phyloP scores from a whole-genome alignment of 37 sponge, comb jelly and placozoan species.

The Ianthella basta region DNA sequence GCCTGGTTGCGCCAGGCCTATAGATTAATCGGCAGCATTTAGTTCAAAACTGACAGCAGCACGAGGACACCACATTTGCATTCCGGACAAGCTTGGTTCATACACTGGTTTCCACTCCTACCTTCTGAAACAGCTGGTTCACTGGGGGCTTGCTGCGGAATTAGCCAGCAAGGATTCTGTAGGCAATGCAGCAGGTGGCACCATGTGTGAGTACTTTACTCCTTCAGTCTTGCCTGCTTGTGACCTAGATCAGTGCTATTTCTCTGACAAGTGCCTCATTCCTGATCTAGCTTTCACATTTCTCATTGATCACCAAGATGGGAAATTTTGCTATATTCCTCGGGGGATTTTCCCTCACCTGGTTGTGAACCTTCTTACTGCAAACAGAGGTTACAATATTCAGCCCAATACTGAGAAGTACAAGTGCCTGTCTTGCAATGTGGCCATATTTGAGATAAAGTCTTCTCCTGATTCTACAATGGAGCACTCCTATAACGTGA shows the following conservation, averaged over 20 bases:
- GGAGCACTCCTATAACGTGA: neutral
- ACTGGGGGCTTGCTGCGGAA: slow-evolving; percentile 14
- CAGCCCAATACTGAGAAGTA: neutral
- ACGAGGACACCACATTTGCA: neutral
- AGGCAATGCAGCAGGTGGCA: neutral
- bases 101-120: neutral
- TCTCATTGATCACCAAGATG: neutral
- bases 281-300: neutral
- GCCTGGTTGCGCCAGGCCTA: no score
- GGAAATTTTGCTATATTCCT: neutral
- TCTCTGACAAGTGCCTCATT: no score
- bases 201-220: neutral
- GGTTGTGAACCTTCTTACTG: neutral
- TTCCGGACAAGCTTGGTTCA: neutral
- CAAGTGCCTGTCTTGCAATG: neutral
- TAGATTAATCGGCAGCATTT: no score
- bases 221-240: neutral
- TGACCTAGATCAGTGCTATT: neutral
- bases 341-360: neutral
- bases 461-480: neutral
- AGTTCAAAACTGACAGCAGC: neutral
- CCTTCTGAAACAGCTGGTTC: slow-evolving; percentile 1
- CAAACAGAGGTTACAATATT: neutral
- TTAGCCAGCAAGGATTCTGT: neutral
- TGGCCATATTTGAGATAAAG: neutral